Evolutionary conservation across 1,140 invertebrate species (phyloP), one percentile per base, ranked within the genome.

Genomic region (Venturia canescens): DNA sequence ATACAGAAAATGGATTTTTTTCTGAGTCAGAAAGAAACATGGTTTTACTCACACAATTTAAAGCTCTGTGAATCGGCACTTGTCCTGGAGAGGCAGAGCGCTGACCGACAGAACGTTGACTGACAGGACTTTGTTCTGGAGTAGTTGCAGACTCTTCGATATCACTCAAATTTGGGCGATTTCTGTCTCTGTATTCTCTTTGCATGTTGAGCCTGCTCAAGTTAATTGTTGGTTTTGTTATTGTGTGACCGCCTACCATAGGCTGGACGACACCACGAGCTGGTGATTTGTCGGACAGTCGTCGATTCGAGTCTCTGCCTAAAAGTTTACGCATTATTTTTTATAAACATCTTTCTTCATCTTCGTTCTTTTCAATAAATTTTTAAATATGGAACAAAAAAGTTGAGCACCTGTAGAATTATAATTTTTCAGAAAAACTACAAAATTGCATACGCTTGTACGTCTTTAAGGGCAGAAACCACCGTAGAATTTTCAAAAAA

Each of bases 161-260:
- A 15, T 83, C 82, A 78, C 88, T 90, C 38, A 92, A 83, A 83
- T 88, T 91, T 76, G 85, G 78, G 23, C 78, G 27, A 82, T 85
- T 88, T 80, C 83, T 84, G 38, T 89, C 57, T 80, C 85, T 75
- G 48, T 88, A 87, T 86, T 91, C 69, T 78, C 85, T 79, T 60
- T 88, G 87, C 83, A 91, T 87, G 83, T 91, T 91, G 27, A 92
- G 80, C 83, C 91, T 87, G 60, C 90, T 91, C 11, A 92, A 87
- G 84, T 90, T 91, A 75, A 92, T 91, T 6, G 89, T 90, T 6
- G 91, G 91, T 81, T 92, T 92, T 44, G 91, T 91, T 44, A 92
- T 92, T 4, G 89, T 91, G 31, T 91, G 89, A 27, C 91, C 91
- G 81, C 90, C 87, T 3, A 92, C 90, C 88, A 91, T 92, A 44